Base-by-base conservation (phyloP, 2,888 invertebrate species). In the Salticus scenicus region DNA sequence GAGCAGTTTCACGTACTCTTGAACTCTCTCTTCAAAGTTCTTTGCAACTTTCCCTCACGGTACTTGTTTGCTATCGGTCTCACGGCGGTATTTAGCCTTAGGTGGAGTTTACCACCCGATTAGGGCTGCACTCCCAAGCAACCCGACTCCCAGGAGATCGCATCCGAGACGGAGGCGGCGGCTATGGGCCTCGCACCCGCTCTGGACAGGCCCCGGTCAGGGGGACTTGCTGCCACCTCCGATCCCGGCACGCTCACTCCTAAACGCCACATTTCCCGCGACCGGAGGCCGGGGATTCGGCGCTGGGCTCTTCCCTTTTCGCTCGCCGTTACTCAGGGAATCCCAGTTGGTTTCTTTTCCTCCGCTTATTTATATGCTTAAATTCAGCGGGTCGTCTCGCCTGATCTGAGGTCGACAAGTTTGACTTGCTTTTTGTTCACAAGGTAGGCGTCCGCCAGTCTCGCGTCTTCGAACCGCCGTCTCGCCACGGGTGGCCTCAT, bases 41-140 rank as follows among this genome's bases (percentile, higher is more conserved):
- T 94, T 93, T 93, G 93, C 93, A 94, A 91, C 94, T 94, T 94
- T 94, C 93, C 93, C 93, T 94, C 93, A 93, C 93, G 93, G 93
- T 93, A 93, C 93, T 93, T 93, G 91, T 92, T 92, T 92, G 92
- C 93, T 94, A 94, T 94, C 93, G 93, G 93, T 93, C 93, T 93
- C 93, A 92, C 92, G 92, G 91, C 91, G 89, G 92, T 93, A 94
- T 94, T 94, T 93, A 92, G 92, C 91, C 37, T 37, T 37, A 37
- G 37, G 37, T 37, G 37, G 37, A 37, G 37, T 51, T 51, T 37
- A 37, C 37, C 37, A 37, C 37, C 37, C 37, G 37, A 37, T 37
- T 37, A 37, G 37, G 37, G 37, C 37, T 37, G 37, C 37, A 37
- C 37, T 37, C 37, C 37, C 37, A 37, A 37, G 37, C 37, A 37